Base-by-base conservation (phyloP, 2,797 vertebrate species). In the Garrulus glandarius region DNA sequence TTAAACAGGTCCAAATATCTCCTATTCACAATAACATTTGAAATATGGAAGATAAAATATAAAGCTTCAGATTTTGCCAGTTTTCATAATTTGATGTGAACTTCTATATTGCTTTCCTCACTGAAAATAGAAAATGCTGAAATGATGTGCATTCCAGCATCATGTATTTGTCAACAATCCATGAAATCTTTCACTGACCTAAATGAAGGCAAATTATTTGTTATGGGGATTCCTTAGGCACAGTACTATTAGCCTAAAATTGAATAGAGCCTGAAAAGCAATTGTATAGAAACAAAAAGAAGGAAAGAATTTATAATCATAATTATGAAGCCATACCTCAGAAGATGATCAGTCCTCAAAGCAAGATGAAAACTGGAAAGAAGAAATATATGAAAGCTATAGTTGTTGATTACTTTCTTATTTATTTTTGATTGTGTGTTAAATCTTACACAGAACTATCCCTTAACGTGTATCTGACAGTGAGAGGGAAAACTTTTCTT, bases 1-100 rank as follows among this genome's bases (percentile, higher is more conserved):
- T 81, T 87, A 93, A 96, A 78, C 20, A 75, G 17, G 93, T 87
- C 20, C 65, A 95, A 90, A 49, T 75, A 55, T 72, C 88, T 92
- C 39, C 29, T 55, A 57, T 78, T 74, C 75, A 75, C 20, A 63
- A 44, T 47, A 57, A 30, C 32, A 78, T 55, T 72, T 76, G 22
- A 76, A 78, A 76, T n/a, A 52, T 26, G 37, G 64, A 88, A 57
- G 10, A 86, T 46, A 80, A 93, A 70, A 72, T 72, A 81, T 16
- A 36, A 84, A 63, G 34, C 32, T 91, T 74, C 60, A 52, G 14
- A 21, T 80, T 83, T 91, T 71, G 15, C 19, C 37, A 37, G 37
- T 57, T 82, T 93, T 77, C n/a, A 36, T 74, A 59, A 79, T 91
- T 72, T 84, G 30, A 49, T 85, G 11, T 37, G 53, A 80, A 46